Evolutionary conservation across 2,113 vertebrate species (phyloP).

Genomic region (Micronycteris hirsuta): DNA sequence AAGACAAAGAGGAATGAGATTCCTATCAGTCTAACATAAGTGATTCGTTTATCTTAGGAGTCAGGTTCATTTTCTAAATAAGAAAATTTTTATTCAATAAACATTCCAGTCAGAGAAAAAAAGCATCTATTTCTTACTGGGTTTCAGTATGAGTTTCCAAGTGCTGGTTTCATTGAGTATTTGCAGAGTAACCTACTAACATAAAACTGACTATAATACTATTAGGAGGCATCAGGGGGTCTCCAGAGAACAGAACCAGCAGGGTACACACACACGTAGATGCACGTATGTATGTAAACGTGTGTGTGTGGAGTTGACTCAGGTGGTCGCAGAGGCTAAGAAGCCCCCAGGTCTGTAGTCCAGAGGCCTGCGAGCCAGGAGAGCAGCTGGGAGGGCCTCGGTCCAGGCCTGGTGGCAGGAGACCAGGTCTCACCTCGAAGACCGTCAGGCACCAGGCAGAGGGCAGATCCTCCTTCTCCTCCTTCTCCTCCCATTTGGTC

Average conservation of each 20-base stretch:
- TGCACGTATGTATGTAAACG: not conserved
- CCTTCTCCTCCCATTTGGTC: too few species aligned
- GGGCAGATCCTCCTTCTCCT: not conserved
- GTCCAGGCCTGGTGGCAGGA: not conserved
- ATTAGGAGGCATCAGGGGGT: not conserved
- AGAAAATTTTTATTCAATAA: not conserved
- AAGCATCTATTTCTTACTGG: not conserved
- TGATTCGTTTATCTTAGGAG: not conserved
- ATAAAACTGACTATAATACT: not conserved
- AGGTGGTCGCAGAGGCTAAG: accelerated
- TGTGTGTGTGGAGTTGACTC: not conserved
- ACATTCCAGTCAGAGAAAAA: not conserved
- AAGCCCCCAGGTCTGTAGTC: not conserved
- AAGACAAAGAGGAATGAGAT: not conserved
- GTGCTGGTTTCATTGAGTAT: not conserved
- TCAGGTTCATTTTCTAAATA: not conserved
- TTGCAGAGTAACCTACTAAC: not conserved
- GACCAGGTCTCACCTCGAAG: accelerated
- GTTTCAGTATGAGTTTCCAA: not conserved
- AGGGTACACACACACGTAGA: too few species aligned
- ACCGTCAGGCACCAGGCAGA: accelerated
- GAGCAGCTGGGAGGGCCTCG: accelerated
- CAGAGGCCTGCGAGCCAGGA: not conserved
- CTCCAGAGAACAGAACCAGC: not conserved
- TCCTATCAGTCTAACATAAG: too few species aligned